These are phyloP conservation scores for Arctopsyche grandis DNA, from an alignment of 1,140 invertebrate genomes.

Conservation along the genomic window DNA sequence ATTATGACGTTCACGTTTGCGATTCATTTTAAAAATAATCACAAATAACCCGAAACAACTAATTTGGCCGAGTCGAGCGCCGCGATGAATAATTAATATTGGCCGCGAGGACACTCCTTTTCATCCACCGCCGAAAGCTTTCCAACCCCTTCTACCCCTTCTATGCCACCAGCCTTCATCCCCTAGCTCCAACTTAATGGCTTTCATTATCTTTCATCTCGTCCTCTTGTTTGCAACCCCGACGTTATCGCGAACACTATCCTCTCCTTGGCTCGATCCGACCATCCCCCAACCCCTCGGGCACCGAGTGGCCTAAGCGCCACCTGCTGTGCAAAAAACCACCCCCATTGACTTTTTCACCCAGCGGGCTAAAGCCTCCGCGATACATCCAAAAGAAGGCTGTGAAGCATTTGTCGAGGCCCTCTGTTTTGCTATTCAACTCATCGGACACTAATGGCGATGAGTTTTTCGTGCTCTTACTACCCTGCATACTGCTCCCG, in stretches of 20 bases:
- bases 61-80: slow-evolving; percentile 36
- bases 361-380: background rate
- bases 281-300: background rate
- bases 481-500: slow-evolving; percentile 26
- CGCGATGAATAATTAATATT: slow-evolving; percentile 52
- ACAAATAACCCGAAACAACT: slow-evolving; percentile 17
- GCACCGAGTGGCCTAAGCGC: slow-evolving; percentile 22
- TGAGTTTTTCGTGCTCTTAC: slow-evolving; percentile 39
- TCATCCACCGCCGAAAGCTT: slow-evolving; percentile 32
- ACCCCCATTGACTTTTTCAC: slow-evolving; percentile 14
- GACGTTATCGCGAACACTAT: slow-evolving; percentile 53
- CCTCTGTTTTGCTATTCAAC: slow-evolving; percentile 41
- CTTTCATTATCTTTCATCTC: slow-evolving; percentile 55
- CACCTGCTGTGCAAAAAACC: slow-evolving; percentile 42
- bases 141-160: slow-evolving; percentile 10
- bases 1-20: slow-evolving; percentile 23
- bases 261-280: background rate
- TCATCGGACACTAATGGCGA: slow-evolving; percentile 48
- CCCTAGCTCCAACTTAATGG: slow-evolving; percentile 47
- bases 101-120: slow-evolving; percentile 36
- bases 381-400: slow-evolving; percentile 29
- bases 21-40: slow-evolving; percentile 26
- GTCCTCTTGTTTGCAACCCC: slow-evolving; percentile 52
- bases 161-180: background rate
- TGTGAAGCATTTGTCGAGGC: slow-evolving; percentile 36